Conservation (phyloP, 1,140 invertebrate species). For the Metaphire vulgaris region DNA sequence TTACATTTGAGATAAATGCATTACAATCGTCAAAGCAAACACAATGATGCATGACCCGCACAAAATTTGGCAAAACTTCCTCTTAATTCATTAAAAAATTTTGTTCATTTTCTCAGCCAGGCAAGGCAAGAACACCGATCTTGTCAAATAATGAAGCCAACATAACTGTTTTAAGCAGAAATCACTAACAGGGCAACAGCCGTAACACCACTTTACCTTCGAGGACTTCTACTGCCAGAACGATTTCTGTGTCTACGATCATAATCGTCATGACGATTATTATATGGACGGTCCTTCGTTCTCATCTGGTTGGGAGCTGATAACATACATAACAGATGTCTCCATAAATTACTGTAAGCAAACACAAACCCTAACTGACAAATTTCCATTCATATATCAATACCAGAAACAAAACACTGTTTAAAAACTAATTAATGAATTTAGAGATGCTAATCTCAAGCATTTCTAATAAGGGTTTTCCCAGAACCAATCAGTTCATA, state of each 20-base stretch:
- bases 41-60: too few species aligned
- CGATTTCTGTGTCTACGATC: background rate
- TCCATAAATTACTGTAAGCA: background rate
- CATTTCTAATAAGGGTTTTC: background rate
- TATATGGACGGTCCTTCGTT: constrained; percentile 3
- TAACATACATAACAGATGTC: background rate
- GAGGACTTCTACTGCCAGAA: constrained; percentile 10
- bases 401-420: background rate
- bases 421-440: background rate
- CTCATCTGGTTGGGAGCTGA: constrained; percentile 18
- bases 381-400: background rate
- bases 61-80: background rate
- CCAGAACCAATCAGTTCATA: too few species aligned
- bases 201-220: background rate
- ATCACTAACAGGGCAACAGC: too few species aligned
- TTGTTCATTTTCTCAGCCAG: background rate
- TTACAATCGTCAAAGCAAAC: too few species aligned
- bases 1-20: too few species aligned
- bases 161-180: background rate
- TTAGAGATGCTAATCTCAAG: background rate
- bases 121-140: too few species aligned
- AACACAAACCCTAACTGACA: background rate
- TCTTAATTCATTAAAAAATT: background rate
- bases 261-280: constrained; percentile 10
- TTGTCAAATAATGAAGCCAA: too few species aligned